A percentile compares a stretch with the other conserved stretches of the same genome.
phyloP scores from a whole-genome alignment of 1,140 invertebrate species.

The Drosophila quadrilineata region DNA sequence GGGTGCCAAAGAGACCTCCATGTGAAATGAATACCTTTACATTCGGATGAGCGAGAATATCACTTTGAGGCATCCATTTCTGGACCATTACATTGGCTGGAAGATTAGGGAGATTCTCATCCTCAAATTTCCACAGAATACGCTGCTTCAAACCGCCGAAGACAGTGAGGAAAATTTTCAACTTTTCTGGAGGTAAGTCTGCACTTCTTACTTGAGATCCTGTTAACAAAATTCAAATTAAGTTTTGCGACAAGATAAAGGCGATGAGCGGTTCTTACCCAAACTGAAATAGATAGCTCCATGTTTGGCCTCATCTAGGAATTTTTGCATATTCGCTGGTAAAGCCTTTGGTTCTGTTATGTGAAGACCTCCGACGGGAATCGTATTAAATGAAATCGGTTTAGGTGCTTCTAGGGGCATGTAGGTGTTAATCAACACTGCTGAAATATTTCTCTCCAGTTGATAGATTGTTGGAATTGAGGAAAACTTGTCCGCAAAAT shows the following conservation, averaged over 20 bases:
- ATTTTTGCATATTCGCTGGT: conserved; percentile 65
- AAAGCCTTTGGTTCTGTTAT: conserved; percentile 74
- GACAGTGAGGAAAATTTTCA: conserved; percentile 81
- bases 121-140: conserved; percentile 85
- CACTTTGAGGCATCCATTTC: conserved; percentile 85
- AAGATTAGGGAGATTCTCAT: conserved; percentile 79
- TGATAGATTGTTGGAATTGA: conserved; percentile 79
- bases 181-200: conserved; percentile 78
- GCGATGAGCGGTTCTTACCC: conserved; percentile 56
- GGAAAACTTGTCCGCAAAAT: conserved; percentile 52
- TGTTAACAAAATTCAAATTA: conserved; percentile 60
- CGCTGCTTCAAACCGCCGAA: conserved; percentile 83
- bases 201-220: conserved; percentile 51
- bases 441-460: conserved; percentile 82
- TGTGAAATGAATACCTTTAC: conserved; percentile 85
- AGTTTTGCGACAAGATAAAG: conserved; percentile 2
- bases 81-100: conserved; percentile 83
- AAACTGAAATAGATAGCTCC: conserved; percentile 85
- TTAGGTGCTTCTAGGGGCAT: conserved; percentile 79
- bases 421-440: conserved; percentile 82
- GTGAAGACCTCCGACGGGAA: conserved; percentile 83
- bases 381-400: conserved; percentile 81
- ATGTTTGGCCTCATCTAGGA: conserved; percentile 81
- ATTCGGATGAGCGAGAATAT: conserved; percentile 84
- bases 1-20: conserved; percentile 84